Conservation (phyloP, 2,797 vertebrate species). For the Apodemus agrarius region DNA sequence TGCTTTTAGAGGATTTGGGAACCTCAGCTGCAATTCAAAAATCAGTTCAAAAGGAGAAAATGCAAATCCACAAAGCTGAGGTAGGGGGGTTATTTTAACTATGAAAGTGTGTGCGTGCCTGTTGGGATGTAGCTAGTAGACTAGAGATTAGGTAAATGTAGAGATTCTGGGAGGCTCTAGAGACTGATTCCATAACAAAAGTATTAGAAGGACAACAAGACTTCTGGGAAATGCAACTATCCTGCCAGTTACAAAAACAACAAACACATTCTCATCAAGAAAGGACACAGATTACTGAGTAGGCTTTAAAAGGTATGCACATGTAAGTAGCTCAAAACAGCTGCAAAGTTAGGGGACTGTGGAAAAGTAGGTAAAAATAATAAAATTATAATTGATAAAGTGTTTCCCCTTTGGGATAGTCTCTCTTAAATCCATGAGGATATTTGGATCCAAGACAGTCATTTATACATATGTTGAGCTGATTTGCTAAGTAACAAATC, state of each 20-base stretch:
- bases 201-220: background rate
- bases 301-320: background rate
- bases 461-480: conserved; percentile 16
- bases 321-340: background rate
- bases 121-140: background rate
- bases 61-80: background rate
- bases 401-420: background rate
- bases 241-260: background rate
- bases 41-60: conserved; percentile 41
- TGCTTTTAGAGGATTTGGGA: conserved; percentile 39
- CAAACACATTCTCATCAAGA: background rate
- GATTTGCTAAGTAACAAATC: background rate
- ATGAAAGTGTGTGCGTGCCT: background rate
- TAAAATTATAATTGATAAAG: background rate
- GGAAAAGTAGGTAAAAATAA: background rate
- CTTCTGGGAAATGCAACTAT: conserved; percentile 33
- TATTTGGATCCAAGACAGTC: background rate
- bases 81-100: background rate
- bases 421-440: background rate
- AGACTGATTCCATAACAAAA: background rate
- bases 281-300: background rate
- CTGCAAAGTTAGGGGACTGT: background rate
- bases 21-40: background rate
- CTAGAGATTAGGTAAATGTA: background rate
- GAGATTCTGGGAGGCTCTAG: background rate